Evolutionary conservation across 2,797 vertebrate species (phyloP), one percentile per base, ranked within the genome.

Genomic region (Rhadinocentrus ornatus): DNA sequence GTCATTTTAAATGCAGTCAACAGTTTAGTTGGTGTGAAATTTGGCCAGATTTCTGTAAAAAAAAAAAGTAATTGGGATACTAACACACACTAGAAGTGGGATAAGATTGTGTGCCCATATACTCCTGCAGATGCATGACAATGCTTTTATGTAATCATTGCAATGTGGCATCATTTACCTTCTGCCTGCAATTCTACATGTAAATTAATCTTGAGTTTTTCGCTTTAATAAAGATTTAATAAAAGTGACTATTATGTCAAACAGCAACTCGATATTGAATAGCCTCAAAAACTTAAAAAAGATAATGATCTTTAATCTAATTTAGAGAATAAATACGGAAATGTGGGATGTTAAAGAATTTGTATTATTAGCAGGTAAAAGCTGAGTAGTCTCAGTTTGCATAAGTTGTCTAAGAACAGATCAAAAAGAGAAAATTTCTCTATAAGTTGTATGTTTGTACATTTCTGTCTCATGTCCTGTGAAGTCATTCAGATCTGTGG

Each of bases 1-100:
- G 80, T 88, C 86, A 82, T 82, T 88, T 80, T 80, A 81, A 88
- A 89, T 80, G 62, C 65, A 81, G 80, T 81, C 69, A 80, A 79
- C 77, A 67, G 60, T 89, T 88, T 84, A 69, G 54, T 66, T 29
- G 37, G 16, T 62, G 53, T 74, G 66, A 74, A 83, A 52, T 57
- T 73, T 80, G 73, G 71, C 80, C 78, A 78, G 62, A 53, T 76
- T 71, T 69, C 37, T 59, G 24, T 12, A 39, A 18, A 16, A 41
- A 16, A 31, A 71, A 82, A 67, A 82, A 79, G 62, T 69, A 62
- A 24, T 77, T 48, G 6, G 77, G 72, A 80, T 73, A 83, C 62
- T 77, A 71, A 83, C 65, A 39, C 37, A 81, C 70, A 32, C 16
- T 54, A 62, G 69, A 74, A 50, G 66, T 62, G 29, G 35, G 65